Base-by-base conservation (phyloP, 1,140 invertebrate species). In the Vanessa atalanta region DNA sequence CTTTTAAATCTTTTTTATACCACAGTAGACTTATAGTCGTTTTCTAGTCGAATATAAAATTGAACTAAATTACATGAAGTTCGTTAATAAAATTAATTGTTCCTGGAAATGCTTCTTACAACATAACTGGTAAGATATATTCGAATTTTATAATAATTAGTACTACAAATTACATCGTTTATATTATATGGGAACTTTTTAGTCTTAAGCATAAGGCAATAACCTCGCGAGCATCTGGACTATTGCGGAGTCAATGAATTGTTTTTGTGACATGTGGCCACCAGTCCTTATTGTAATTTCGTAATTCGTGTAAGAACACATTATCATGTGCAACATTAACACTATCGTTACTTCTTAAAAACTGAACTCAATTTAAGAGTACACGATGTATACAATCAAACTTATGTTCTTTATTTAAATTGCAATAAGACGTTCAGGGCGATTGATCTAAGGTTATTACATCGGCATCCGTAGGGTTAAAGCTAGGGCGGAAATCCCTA, bases 181-280 rank as follows among this genome's bases (percentile, higher is more conserved):
- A 31, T 61, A 43, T 61, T 31, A 26, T 31, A 26, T 37, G 15
- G 57, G 7, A 31, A 61, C 31, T 37, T 31, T 43, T 37, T 50
- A 31, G 61, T 47, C 47, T 31, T 57, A 79, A 70, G 71, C 55
- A 75, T 75, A 78, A 85, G 86, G 78, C 83, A 85, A 80, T 87
- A 83, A 85, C 78, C 83, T 85, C 86, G 78, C 77, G 50, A 83
- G 84, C 90, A 92, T 92, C 84, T 92, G 90, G 85, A 76, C 73
- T 77, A 79, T 84, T 84, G 71, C 81, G 79, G 83, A 86, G 82
- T 82, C 82, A 81, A 86, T 82, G 80, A 80, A 80, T 84, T 71
- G 71, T 70, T 78, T 70, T 79, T 75, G 80, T 84, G 81, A 90
- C 90, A 92, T 92, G 84, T 92, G 90, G 85, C 81, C 76, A 80